Evolutionary conservation across 64 coral and sea anemone genomes (phyloP), one percentile per base, ranked within the genome.

Genomic region (Porites australiensis): DNA sequence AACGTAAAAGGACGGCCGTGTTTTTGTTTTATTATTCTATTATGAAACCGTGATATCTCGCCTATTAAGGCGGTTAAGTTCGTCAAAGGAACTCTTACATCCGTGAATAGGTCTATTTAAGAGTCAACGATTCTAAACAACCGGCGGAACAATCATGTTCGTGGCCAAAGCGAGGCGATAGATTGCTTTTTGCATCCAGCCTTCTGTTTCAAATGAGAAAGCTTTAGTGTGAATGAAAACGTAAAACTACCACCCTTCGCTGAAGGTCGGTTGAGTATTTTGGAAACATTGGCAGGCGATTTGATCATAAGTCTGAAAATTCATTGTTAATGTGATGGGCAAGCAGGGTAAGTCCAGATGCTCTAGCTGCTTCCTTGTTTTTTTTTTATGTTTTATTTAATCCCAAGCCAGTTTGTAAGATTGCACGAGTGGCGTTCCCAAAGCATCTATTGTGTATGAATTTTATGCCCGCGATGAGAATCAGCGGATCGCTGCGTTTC

Each of bases 71-170:
- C 50, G 53, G 77, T 79, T 12, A 57, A 59, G 60, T 79, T 50
- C 44, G 44, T 83, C 44, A 67, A 83, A 83, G 81, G 81, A 83
- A 83, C 14, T 63, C 68, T 48, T 18, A 83, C 64, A 83, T 83
- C 81, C 63, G 44, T 83, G 14, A 48, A 64, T 50, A 46, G 44
- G 46, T 18, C 61, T 50, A 68, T 83, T 83, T 50, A 67, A 48
- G 15, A 45, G 14, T 20, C 3, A 18, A 15, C 19, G 44, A 20
- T 51, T 67, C 62, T 83, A 83, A 50, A 83, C 61, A 50, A 64
- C 59, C 15, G 19, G 68, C 63, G 47, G 45, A 50, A 83, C 45
- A 83, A 67, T 83, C 68, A 11, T 22, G 16, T 63, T 50, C 81
- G 46, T 19, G 46, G 44, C 44, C 60, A 83, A 83, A 66, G 13